Percentiles rank a stretch among this genome's conserved stretches.
These are phyloP conservation scores for Myotis lucifugus DNA, from an alignment of 2,113 vertebrate species.

Conservation along the genomic window DNA sequence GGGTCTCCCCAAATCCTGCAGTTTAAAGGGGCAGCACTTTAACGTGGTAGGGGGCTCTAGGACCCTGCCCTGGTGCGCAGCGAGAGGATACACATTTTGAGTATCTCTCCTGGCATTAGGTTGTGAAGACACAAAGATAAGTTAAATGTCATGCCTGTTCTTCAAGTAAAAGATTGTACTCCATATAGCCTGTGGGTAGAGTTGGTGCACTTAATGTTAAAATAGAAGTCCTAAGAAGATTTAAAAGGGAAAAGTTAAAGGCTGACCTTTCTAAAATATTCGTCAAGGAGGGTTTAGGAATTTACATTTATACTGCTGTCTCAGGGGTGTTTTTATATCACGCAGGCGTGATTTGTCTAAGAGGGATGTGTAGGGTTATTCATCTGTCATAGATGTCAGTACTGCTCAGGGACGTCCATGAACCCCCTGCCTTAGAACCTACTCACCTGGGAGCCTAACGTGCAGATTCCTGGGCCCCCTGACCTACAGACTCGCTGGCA, in stretches of 20 bases:
- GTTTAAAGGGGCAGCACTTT: not conserved
- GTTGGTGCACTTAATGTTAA: not conserved
- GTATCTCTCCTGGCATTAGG: not conserved
- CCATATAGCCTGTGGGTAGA: not conserved
- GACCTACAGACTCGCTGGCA: not conserved
- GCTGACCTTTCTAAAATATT: not conserved
- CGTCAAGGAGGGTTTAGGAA: not conserved
- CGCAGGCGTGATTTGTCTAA: not conserved
- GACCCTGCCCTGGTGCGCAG: not conserved
- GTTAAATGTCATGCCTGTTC: not conserved
- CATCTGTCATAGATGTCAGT: not conserved
- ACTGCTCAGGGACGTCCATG: not conserved
- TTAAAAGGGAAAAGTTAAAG: not conserved
- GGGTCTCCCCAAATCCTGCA: not conserved
- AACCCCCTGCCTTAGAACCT: not conserved
- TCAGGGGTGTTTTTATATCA: not conserved
- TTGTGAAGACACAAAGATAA: not conserved
- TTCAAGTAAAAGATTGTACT: not conserved
- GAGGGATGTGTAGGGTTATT: not conserved
- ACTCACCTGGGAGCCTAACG: not conserved
- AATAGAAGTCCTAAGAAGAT: not conserved
- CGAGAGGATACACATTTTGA: not conserved
- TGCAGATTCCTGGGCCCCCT: not conserved
- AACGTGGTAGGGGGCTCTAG: not conserved
- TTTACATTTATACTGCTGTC: not conserved